phyloP scores from a whole-genome alignment of 2,888 invertebrate genomes.

The Muschampia plurimacula region DNA sequence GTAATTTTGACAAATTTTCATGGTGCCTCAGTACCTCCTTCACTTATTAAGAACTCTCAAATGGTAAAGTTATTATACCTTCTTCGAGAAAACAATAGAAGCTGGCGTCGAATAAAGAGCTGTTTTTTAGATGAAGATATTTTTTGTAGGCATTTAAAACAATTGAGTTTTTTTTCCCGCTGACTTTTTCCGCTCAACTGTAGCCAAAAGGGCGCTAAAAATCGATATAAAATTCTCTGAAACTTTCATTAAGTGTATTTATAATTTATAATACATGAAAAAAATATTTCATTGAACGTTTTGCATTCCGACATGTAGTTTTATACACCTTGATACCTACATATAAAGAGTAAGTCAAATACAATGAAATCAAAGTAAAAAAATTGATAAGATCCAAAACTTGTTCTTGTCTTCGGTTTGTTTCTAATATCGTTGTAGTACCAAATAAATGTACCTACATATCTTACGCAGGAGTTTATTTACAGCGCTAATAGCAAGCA shows the following conservation, averaged over 20 bases:
- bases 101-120: constrained; percentile 2
- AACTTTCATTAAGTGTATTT: too few relatives aligned
- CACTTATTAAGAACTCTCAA: constrained; percentile 27
- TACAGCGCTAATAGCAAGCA: constrained; percentile 57
- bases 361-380: too few relatives aligned
- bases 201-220: too few relatives aligned
- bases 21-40: constrained; percentile 18
- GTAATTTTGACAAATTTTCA: constrained; percentile 35
- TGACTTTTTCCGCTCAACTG: too few relatives aligned
- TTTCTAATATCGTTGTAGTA: background rate
- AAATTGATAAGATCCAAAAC: background rate
- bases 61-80: constrained; percentile 26
- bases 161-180: too few relatives aligned
- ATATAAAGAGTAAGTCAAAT: too few relatives aligned
- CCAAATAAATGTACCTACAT: background rate
- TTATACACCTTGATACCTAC: background rate
- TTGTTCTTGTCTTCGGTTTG: background rate
- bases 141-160: background rate
- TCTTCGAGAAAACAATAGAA: constrained; percentile 54
- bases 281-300: background rate
- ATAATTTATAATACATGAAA: too few relatives aligned
- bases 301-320: background rate
- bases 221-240: too few relatives aligned
- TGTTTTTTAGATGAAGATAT: background rate
- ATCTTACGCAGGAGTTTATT: background rate